Conservation (phyloP, 1,140 invertebrate genomes). For the Sminthurinus signatus region DNA sequence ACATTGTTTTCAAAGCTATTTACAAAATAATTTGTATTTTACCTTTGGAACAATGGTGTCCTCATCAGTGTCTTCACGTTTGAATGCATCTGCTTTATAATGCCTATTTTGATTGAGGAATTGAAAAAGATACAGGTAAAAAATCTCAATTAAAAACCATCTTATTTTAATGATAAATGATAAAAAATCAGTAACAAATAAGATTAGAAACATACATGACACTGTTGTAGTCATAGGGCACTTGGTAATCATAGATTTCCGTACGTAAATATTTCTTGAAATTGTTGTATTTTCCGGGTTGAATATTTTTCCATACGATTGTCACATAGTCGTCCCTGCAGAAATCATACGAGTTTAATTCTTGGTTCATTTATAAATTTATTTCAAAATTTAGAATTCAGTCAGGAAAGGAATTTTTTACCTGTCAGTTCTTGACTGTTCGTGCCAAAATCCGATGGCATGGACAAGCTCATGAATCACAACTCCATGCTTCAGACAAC, state of each 20-base stretch:
- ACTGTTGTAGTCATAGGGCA: conserved; percentile 28
- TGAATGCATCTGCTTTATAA: conserved; percentile 11
- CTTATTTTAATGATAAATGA: conserved; percentile 2
- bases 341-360: too few species aligned
- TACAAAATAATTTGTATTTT: not conserved
- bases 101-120: not conserved
- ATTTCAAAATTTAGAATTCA: too few species aligned
- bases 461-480: conserved; percentile 23
- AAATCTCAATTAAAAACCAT: too few species aligned
- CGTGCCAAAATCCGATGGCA: conserved; percentile 24
- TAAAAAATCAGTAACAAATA: too few species aligned
- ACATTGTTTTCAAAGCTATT: not conserved
- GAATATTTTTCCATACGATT: conserved; percentile 22
- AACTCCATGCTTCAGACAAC: conserved; percentile 14
- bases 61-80: conserved; percentile 11
- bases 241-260: conserved; percentile 6
- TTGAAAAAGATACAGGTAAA: too few species aligned
- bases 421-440: conserved; percentile 12
- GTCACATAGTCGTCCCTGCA: conserved; percentile 4
- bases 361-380: too few species aligned
- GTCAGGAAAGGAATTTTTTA: too few species aligned
- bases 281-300: conserved; percentile 19
- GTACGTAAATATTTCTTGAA: conserved; percentile 15
- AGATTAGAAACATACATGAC: too few species aligned
- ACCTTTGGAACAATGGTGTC: conserved; percentile 14